Percentiles rank a stretch among this genome's conserved stretches.
phyloP scores from a whole-genome alignment of 2,797 vertebrate species.

The Psittacula echo region DNA sequence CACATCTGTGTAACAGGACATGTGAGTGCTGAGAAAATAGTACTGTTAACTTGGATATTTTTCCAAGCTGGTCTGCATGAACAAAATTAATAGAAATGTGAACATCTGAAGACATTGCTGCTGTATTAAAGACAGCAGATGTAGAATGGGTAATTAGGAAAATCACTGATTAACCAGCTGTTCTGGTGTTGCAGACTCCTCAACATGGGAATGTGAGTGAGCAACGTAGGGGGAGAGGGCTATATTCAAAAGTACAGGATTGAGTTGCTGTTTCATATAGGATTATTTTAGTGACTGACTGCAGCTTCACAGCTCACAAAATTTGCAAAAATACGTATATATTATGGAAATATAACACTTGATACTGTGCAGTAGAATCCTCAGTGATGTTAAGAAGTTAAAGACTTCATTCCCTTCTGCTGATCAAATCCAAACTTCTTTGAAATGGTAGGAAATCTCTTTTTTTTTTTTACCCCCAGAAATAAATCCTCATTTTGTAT shows the following conservation, averaged over 20 bases:
- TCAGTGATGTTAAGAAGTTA: not conserved
- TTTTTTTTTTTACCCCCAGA: not conserved
- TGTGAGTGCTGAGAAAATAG: not conserved
- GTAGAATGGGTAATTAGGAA: not conserved
- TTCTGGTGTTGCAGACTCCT: not conserved
- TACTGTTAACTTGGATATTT: not conserved
- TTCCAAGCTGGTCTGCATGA: not conserved
- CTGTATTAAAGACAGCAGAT: not conserved
- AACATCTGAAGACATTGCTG: not conserved
- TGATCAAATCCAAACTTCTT: not conserved
- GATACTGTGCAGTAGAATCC: not conserved
- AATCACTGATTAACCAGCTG: not conserved
- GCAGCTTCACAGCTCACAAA: not conserved
- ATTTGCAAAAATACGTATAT: not conserved
- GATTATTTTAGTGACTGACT: not conserved
- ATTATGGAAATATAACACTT: not conserved
- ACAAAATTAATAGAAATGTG: not conserved
- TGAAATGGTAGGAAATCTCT: not conserved
- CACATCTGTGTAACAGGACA: accelerated
- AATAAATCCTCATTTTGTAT: not conserved
- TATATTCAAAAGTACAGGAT: accelerated
- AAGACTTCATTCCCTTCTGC: not conserved
- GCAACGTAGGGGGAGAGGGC: not conserved
- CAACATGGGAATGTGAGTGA: not conserved
- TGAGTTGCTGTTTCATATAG: not conserved